Evolutionary conservation across 2,113 vertebrate genomes (phyloP).

Genomic region (Seriola rivoliana): DNA sequence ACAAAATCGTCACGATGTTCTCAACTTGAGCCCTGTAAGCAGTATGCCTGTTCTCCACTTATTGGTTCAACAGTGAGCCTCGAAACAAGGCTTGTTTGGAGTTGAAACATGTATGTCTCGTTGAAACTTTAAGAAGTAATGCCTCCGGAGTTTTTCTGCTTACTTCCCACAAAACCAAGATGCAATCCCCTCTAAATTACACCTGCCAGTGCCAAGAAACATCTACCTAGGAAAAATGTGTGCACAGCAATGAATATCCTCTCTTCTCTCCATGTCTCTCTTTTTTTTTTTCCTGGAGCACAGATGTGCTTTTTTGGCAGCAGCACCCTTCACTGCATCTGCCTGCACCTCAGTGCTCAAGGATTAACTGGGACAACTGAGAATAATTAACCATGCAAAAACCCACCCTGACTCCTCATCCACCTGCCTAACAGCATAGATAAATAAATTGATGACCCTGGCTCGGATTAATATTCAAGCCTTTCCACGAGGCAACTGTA

Average conservation of each 20-base stretch:
- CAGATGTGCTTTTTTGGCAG: constrained; percentile 82
- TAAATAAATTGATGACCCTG: constrained; percentile 65
- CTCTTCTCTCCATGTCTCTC: constrained; percentile 29
- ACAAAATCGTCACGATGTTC: not conserved
- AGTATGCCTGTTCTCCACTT: constrained; percentile 15
- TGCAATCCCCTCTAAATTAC: constrained; percentile 72
- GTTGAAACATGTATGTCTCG: constrained; percentile 45
- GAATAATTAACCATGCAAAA: constrained; percentile 79
- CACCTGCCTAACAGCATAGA: constrained; percentile 75
- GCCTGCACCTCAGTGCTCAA: constrained; percentile 71
- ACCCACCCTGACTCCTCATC: constrained; percentile 65
- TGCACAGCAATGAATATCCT: constrained; percentile 66
- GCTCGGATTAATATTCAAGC: constrained; percentile 64
- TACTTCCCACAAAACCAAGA: constrained; percentile 63
- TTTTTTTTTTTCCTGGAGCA: constrained; percentile 46
- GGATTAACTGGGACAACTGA: constrained; percentile 80
- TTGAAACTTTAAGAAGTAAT: constrained; percentile 60
- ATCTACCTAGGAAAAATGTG: constrained; percentile 67
- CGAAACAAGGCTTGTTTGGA: constrained; percentile 24
- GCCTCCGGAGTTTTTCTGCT: constrained; percentile 57
- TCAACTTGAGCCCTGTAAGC: not conserved
- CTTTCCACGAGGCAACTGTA: constrained; percentile 47
- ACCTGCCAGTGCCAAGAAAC: constrained; percentile 66
- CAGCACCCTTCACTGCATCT: constrained; percentile 66
- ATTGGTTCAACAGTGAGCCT: constrained; percentile 32